Conservation (phyloP, 2,888 invertebrate species). For the Drosophila fungiperda region DNA sequence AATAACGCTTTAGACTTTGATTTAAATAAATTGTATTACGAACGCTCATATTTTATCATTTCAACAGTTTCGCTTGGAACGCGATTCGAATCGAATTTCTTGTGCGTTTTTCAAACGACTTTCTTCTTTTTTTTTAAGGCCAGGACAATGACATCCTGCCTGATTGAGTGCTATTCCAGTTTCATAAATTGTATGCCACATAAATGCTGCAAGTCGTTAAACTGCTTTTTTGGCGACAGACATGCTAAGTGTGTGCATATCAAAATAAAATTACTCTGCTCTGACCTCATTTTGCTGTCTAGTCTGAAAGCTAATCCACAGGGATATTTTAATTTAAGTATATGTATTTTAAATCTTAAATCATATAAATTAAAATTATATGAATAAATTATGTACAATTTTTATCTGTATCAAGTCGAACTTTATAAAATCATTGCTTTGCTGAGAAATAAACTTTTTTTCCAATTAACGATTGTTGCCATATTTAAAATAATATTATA, state of each 20-base stretch:
- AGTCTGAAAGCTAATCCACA: background rate
- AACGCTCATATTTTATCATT: constrained; percentile 81
- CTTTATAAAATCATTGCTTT: background rate
- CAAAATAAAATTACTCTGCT: constrained; percentile 17
- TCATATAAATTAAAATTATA: background rate
- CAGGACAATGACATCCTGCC: constrained; percentile 44
- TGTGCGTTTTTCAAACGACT: constrained; percentile 43
- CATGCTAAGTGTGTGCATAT: constrained; percentile 11
- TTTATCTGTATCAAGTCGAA: background rate
- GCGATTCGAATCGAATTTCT: constrained; percentile 64
- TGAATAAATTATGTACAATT: background rate
- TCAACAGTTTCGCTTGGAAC: constrained; percentile 61
- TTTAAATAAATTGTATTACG: constrained; percentile 84
- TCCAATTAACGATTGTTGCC: background rate
- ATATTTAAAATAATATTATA: background rate
- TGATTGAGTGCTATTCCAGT: constrained; percentile 64
- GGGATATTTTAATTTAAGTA: background rate
- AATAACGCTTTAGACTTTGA: constrained; percentile 84
- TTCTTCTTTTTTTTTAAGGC: constrained; percentile 10
- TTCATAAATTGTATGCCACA: constrained; percentile 61
- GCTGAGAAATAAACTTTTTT: background rate
- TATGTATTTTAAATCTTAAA: background rate
- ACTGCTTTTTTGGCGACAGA: constrained; percentile 27
- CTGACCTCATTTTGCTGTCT: constrained; percentile 39
- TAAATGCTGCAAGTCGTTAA: constrained; percentile 42